Base-by-base conservation (phyloP, 2,797 vertebrate genomes). In the Hydrocynus forskahlii region DNA sequence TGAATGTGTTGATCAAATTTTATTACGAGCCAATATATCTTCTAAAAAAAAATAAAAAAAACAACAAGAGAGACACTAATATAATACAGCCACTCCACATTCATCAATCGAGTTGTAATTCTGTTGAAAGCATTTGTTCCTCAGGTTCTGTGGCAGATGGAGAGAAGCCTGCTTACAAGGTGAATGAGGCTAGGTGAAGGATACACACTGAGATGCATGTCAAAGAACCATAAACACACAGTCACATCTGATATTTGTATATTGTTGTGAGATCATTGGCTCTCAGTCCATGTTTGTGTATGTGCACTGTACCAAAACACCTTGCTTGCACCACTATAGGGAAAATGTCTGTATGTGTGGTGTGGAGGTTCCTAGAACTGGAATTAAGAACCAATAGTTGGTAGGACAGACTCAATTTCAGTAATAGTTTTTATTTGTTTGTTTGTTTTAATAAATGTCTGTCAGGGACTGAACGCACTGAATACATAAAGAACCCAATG, bases 1-100 rank as follows among this genome's bases (percentile, higher is more conserved):
- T 96, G 96, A 97, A 96, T 91, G 93, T 91, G 93, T 95, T 95
- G 96, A 97, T 97, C 95, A 96, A 96, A 97, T 97, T 95, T 93
- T 96, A 97, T 97, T 97, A 96, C 95, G 92, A 91, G 94, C 93
- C 94, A 95, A 97, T 96, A 95, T 90, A 92, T 94, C 94, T 94
- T 94, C 91, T 93, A 91, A 95, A 97, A 96, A 93, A n/a, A n/a
- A n/a, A n/a, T n/a, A 50, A 64, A 50, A 13, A 23, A 12, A 40
- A 63, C 21, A n/a, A 59, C 13, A 54, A 60, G 48, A 74, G 91
- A 89, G 92, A 88, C 55, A 78, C 90, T 93, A 92, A 95, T 91
- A 91, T 88, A 90, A 93, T 93, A 93, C 89, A 89, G 87, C 89
- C 87, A 91, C 88, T 93, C 91, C 89, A 89, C 91, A 93, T 93